phyloP scores from a whole-genome alignment of 2,113 vertebrate species.

The Mellivora capensis region DNA sequence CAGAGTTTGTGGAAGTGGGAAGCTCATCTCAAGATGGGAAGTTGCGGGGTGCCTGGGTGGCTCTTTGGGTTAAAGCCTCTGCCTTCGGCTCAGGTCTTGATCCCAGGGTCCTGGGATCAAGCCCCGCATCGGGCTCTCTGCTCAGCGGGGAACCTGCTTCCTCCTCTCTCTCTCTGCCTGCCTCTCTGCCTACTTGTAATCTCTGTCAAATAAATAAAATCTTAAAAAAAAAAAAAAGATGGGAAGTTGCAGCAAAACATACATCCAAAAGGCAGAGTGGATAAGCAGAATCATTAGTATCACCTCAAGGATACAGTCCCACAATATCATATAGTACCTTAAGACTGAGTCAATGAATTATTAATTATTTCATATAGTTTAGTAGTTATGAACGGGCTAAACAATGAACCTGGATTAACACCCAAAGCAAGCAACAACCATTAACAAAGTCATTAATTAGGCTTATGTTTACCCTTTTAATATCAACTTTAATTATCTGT shows the following conservation, averaged over 20 bases:
- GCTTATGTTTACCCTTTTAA: slow-evolving; percentile 29
- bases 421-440: neutral
- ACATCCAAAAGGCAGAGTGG: neutral
- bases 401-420: neutral
- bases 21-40: neutral
- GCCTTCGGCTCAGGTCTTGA: too few species aligned
- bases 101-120: too few species aligned
- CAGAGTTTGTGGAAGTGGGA: neutral
- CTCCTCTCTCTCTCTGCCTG: too few species aligned
- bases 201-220: too few species aligned
- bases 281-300: neutral
- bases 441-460: neutral
- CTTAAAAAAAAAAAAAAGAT: too few species aligned
- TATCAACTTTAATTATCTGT: slow-evolving; percentile 48
- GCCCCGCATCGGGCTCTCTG: too few species aligned
- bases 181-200: too few species aligned
- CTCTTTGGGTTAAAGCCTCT: too few species aligned
- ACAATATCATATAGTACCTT: neutral
- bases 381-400: neutral
- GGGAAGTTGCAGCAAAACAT: neutral
- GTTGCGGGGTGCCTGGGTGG: too few species aligned
- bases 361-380: neutral
- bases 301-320: neutral
- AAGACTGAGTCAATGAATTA: neutral
- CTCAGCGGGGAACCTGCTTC: too few species aligned